Percentiles rank a stretch among this genome's conserved stretches.
Evolutionary conservation across 2,888 invertebrate species (phyloP).

Genomic region (Lycia hirtaria): DNA sequence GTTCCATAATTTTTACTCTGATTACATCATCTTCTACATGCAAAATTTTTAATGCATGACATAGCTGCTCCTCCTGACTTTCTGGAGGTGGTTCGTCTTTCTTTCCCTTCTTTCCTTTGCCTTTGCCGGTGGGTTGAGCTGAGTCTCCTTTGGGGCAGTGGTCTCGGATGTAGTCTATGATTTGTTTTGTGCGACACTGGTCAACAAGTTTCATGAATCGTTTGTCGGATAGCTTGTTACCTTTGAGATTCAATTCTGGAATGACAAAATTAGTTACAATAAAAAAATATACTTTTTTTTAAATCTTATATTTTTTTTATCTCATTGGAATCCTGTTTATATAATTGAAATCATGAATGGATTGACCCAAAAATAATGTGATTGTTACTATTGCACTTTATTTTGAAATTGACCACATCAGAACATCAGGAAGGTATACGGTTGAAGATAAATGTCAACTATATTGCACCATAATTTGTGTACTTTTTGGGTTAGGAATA

Average conservation of each 20-base stretch:
- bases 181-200: conserved; percentile 90
- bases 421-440: too few species aligned
- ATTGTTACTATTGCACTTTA: too few species aligned
- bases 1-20: conserved; percentile 81
- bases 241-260: conserved; percentile 89
- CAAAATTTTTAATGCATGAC: conserved; percentile 73
- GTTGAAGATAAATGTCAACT: too few species aligned
- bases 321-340: too few species aligned
- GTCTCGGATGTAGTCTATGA: conserved; percentile 90
- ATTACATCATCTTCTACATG: conserved; percentile 79
- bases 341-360: too few species aligned
- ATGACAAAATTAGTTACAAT: too few species aligned
- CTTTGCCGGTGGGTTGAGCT: conserved; percentile 55
- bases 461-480: too few species aligned
- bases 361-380: too few species aligned
- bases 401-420: too few species aligned
- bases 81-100: conserved; percentile 68
- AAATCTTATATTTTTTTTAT: too few species aligned
- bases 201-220: conserved; percentile 90
- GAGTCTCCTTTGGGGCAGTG: conserved; percentile 82
- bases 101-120: conserved; percentile 72
- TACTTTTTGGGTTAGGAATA: too few species aligned
- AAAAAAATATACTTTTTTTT: too few species aligned
- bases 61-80: conserved; percentile 60
- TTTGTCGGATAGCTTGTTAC: conserved; percentile 90